Base-by-base conservation (phyloP, 2,113 vertebrate genomes). In the Chinchilla lanigera region DNA sequence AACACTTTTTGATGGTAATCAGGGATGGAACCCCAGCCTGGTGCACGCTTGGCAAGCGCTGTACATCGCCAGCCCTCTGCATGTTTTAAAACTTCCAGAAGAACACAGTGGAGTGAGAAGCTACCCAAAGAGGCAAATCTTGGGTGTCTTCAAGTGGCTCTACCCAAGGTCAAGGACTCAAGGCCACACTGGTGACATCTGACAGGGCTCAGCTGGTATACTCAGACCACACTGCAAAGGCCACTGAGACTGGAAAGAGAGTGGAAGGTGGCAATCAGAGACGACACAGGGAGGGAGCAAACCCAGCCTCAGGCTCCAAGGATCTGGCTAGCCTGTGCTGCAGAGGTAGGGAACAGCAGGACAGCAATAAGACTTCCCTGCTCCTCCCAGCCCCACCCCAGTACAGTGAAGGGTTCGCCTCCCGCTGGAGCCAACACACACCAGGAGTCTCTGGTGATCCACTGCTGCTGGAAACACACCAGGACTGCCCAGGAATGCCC, bases 111-210 rank as follows among this genome's bases (percentile, higher is more conserved):
- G 33, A 11, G 35, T 7, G 9, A 22, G 58, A 8, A 47, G 56
- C 77, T 7, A 1, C 33, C 3, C 2, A 13, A 35, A 13, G 7
- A 0, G 11, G 47, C 17, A 30, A 24, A 60, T 6, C 0, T 63
- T 1, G 0, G 24, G 28, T 1, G 2, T 10, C 5, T 41, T 11
- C 19, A 5, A 7, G 28, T 5, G 3, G 13, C 2, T 41, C 7
- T 10, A 35, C 33, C 24, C 0, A 1, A 2, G 11, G 0, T 63
- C 44, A 1, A 47, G 6, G 50, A 44, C 16, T 1, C 4, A 24
- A 22, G 13, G 11, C 16, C 47, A 16, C 35, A 26, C 11, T 0
- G 0, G 1, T 24, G 67, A 52, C 41, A 4, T 5, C 16, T 24
- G 10, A 26, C 54, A 41, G 0, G 63, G 77, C 44, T 24, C 35